A percentile compares a stretch with the other conserved stretches of the same genome.
Evolutionary conservation across 2,113 vertebrate genomes (phyloP).

Genomic region (Podarcis raffonei): DNA sequence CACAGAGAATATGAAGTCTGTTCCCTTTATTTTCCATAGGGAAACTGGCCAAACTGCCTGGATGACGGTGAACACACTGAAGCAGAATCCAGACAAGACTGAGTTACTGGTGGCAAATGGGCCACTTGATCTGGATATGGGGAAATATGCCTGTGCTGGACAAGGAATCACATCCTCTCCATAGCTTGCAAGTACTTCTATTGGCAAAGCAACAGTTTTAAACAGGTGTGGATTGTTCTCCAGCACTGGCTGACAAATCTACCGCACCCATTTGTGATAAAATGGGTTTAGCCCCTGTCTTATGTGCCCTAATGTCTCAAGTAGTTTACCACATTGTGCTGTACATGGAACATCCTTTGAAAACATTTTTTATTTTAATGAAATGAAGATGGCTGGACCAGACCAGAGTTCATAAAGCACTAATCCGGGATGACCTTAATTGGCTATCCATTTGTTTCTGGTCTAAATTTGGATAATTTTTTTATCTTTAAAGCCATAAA

Average conservation of each 20-base stretch:
- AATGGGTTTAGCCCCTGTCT: neutral
- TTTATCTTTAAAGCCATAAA: neutral
- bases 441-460: neutral
- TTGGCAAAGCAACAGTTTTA: too few species aligned
- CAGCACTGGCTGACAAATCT: neutral
- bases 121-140: neutral
- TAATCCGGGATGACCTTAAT: neutral
- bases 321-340: neutral
- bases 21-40: neutral
- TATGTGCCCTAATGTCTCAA: neutral
- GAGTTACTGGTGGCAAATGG: neutral
- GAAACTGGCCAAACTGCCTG: neutral
- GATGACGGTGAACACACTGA: neutral
- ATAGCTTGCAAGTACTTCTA: neutral
- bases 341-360: neutral
- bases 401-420: neutral
- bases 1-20: neutral
- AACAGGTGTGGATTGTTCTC: neutral
- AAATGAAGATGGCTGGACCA: neutral
- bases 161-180: neutral
- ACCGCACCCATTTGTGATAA: neutral
- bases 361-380: neutral
- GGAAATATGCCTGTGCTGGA: neutral
- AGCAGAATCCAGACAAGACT: neutral
- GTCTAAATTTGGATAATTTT: neutral